A percentile compares a stretch with the other conserved stretches of the same genome.
Evolutionary conservation across 2,113 vertebrate genomes (phyloP).

Genomic region (Spermophilus dauricus): DNA sequence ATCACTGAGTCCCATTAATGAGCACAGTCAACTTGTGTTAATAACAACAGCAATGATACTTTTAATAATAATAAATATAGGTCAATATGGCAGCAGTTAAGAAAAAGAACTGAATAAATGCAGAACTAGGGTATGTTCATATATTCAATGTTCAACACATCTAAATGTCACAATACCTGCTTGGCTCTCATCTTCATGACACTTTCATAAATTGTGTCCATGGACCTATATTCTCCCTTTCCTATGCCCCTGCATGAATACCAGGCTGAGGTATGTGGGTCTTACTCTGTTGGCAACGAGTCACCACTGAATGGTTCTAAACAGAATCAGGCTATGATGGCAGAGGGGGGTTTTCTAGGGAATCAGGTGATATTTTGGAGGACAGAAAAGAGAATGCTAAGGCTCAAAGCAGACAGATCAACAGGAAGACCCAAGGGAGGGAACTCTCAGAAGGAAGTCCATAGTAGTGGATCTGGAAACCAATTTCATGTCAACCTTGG

Average conservation of each 20-base stretch:
- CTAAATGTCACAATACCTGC: background rate
- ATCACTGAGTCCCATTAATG: background rate
- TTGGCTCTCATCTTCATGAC: conserved; percentile 5
- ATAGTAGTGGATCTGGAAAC: background rate
- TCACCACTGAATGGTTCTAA: background rate
- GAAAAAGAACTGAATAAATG: background rate
- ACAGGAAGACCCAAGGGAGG: background rate
- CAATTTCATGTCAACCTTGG: background rate
- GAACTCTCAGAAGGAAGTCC: background rate
- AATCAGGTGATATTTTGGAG: background rate
- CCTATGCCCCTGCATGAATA: background rate
- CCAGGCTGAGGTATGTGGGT: background rate
- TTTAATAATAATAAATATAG: background rate
- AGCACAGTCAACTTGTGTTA: background rate
- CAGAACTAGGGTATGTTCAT: background rate
- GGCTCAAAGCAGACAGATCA: background rate
- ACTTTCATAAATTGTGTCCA: background rate
- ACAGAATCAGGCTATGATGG: background rate
- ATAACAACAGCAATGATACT: background rate
- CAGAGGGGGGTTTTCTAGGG: background rate
- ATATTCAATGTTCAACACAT: background rate
- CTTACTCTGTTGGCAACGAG: background rate
- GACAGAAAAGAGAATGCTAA: background rate
- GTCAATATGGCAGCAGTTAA: background rate
- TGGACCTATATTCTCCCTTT: background rate